Percentiles rank a stretch among this genome's conserved stretches.
phyloP scores from a whole-genome alignment of 2,888 invertebrate genomes.

The Synergus laeviventris region DNA sequence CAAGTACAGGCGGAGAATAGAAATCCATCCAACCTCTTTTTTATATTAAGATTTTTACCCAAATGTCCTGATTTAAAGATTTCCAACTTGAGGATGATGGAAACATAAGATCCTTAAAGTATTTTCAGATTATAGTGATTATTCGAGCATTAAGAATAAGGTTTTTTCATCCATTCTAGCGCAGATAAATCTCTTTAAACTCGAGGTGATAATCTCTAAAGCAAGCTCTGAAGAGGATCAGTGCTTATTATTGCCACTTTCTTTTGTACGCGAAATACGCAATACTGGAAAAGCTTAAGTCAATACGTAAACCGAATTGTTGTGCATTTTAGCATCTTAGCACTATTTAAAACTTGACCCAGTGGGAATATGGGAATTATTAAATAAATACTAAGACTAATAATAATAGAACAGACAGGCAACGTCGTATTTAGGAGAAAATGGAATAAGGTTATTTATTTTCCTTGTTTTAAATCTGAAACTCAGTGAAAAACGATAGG shows the following conservation, averaged over 20 bases:
- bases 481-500: background rate
- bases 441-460: background rate
- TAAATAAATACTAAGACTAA: background rate
- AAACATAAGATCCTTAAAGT: background rate
- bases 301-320: constrained; percentile 18
- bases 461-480: background rate
- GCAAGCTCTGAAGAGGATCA: constrained; percentile 7
- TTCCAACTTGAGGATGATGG: background rate
- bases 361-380: background rate
- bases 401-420: background rate
- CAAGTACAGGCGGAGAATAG: too few species aligned
- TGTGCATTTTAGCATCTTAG: background rate
- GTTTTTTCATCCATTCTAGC: background rate
- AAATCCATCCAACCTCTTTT: too few species aligned
- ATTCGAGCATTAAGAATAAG: constrained; percentile 15
- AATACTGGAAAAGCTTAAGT: background rate
- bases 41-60: too few species aligned
- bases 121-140: constrained; percentile 33
- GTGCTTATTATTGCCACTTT: background rate
- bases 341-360: background rate
- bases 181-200: background rate
- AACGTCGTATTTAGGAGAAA: background rate
- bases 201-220: constrained; percentile 30
- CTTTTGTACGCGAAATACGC: constrained; percentile 13
- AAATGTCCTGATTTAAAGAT: background rate